These are phyloP conservation scores for Choristoneura rosaceana DNA, from an alignment of 2,888 invertebrate species.

Conservation along the genomic window DNA sequence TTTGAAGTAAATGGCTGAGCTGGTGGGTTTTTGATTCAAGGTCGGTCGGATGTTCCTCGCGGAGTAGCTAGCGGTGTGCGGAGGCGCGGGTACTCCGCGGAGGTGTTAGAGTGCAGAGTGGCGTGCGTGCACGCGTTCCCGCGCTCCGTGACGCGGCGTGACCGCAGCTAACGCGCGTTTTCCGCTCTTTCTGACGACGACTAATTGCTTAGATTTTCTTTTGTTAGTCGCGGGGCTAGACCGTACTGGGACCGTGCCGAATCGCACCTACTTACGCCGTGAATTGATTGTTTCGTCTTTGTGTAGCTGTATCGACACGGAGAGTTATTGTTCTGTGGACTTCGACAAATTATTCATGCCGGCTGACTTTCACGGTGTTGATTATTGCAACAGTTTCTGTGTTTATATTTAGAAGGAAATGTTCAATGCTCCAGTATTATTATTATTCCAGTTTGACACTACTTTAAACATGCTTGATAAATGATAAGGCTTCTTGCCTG, in stretches of 20 bases:
- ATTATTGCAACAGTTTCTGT: conserved; percentile 78
- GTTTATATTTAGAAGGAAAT: conserved; percentile 57
- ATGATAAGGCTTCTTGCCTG: conserved; percentile 19
- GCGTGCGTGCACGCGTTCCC: conserved; percentile 62
- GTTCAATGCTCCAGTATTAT: conserved; percentile 25
- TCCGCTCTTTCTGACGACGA: conserved; percentile 85
- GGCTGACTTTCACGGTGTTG: conserved; percentile 78
- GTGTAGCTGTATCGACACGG: conserved; percentile 82
- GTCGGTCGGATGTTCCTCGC: conserved; percentile 38
- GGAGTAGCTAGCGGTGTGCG: not conserved
- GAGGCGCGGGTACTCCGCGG: conserved; percentile 44
- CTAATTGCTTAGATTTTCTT: conserved; percentile 86
- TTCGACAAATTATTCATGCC: conserved; percentile 78
- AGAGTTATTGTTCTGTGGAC: conserved; percentile 79
- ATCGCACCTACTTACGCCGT: conserved; percentile 83
- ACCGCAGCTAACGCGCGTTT: conserved; percentile 83
- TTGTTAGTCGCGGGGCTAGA: conserved; percentile 83
- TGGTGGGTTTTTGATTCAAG: conserved; percentile 44
- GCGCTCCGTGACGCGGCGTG: conserved; percentile 67
- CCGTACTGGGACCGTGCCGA: conserved; percentile 78
- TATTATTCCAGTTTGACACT: conserved; percentile 22
- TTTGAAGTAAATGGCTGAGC: conserved; percentile 52
- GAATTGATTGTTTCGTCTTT: conserved; percentile 85
- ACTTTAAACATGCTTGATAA: conserved; percentile 11
- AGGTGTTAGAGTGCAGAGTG: conserved; percentile 47